phyloP scores from a whole-genome alignment of 2,113 vertebrate species.

The Pterocles orientalis region DNA sequence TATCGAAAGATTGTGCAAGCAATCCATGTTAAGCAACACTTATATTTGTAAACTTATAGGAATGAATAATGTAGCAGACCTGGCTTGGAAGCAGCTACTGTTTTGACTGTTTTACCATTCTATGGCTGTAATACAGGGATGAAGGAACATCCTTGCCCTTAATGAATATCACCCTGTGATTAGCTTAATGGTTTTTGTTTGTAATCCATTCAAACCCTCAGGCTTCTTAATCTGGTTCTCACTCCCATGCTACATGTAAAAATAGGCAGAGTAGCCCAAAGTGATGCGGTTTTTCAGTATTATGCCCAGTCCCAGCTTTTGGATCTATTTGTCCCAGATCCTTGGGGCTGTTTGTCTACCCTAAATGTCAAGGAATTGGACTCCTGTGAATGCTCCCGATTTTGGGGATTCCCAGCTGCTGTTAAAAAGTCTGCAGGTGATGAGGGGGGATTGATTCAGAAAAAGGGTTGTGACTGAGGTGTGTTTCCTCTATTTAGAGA shows the following conservation, averaged over 20 bases:
- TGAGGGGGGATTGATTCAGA: neutral
- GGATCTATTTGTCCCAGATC: neutral
- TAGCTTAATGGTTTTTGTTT: conserved; percentile 30
- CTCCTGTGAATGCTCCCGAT: neutral
- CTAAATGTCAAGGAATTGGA: conserved; percentile 45
- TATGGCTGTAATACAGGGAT: neutral
- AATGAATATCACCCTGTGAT: neutral
- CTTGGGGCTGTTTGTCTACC: neutral
- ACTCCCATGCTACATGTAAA: neutral
- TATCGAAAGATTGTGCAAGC: conserved; percentile 40
- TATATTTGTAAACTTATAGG: conserved; percentile 65
- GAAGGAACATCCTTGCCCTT: neutral
- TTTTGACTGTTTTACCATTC: neutral
- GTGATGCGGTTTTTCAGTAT: neutral
- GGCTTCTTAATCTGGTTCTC: conserved; percentile 22
- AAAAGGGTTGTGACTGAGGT: neutral
- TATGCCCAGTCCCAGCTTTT: neutral
- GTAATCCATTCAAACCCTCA: neutral
- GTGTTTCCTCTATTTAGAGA: neutral
- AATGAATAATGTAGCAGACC: conserved; percentile 50
- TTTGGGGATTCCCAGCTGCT: conserved; percentile 10
- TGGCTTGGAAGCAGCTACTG: conserved; percentile 24
- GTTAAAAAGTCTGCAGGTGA: neutral
- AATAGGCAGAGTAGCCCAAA: neutral
- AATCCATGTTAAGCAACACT: conserved; percentile 36